Evolutionary conservation across 2,113 vertebrate genomes (phyloP).

Genomic region (Cochlearius cochlearius): DNA sequence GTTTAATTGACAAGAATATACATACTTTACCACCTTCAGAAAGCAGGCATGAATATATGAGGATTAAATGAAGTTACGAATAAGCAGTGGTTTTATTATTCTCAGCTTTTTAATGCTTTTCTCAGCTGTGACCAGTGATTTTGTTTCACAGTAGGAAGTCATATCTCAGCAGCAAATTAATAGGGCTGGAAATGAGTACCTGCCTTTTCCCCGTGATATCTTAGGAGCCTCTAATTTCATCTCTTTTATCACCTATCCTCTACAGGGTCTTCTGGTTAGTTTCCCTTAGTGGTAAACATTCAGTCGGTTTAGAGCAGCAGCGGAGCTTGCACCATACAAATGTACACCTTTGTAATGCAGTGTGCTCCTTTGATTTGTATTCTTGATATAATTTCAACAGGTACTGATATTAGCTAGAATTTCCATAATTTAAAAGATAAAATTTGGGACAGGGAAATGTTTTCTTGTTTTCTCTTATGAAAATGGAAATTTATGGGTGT

Average conservation of each 20-base stretch:
- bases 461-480: not conserved
- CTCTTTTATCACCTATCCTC: not conserved
- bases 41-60: not conserved
- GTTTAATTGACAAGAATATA: not conserved
- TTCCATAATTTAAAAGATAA: not conserved
- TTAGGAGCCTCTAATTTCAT: not conserved
- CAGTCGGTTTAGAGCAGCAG: not conserved
- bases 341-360: not conserved
- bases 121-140: not conserved
- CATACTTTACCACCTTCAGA: constrained; percentile 3
- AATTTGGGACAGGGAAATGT: not conserved
- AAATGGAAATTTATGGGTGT: not conserved
- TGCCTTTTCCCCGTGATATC: not conserved
- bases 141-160: not conserved
- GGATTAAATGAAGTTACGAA: not conserved
- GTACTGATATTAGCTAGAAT: not conserved
- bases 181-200: not conserved
- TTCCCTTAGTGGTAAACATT: not conserved
- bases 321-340: not conserved
- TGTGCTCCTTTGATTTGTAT: not conserved
- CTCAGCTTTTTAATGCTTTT: not conserved
- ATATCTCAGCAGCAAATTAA: not conserved
- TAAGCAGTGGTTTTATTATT: not conserved
- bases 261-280: not conserved
- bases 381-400: not conserved